These are phyloP conservation scores for Neolamprologus modestus DNA, from an alignment of 2,113 vertebrate species.

Conservation along the genomic window DNA sequence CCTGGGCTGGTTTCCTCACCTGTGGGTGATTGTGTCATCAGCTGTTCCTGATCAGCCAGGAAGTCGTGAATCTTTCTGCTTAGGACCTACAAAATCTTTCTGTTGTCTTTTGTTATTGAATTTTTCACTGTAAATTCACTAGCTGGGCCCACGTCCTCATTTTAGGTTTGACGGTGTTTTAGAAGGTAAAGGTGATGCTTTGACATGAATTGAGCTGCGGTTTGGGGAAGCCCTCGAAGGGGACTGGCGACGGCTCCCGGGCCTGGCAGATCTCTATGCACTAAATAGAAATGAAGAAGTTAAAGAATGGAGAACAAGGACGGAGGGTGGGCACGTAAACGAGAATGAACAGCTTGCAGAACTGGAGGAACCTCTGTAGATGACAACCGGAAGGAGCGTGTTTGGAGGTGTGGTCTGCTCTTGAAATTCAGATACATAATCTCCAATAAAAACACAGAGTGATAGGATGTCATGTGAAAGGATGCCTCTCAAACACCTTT, in stretches of 20 bases:
- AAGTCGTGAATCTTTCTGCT: neutral
- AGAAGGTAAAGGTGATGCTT: neutral
- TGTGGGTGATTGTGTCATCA: neutral
- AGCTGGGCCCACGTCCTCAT: neutral
- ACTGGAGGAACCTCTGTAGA: neutral
- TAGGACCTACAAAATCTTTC: neutral
- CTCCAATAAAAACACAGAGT: neutral
- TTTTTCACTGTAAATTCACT: neutral
- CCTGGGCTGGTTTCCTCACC: neutral
- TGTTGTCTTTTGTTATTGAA: neutral
- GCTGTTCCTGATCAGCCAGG: neutral
- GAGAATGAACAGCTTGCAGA: neutral
- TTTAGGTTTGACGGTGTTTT: neutral
- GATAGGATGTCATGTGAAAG: neutral
- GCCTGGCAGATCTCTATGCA: neutral
- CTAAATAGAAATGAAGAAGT: neutral
- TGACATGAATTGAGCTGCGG: neutral
- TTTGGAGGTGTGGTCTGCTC: neutral
- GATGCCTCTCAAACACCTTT: neutral
- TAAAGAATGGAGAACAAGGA: neutral
- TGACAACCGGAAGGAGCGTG: neutral
- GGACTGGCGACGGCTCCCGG: accelerated
- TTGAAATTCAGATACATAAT: neutral
- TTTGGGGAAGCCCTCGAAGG: neutral
- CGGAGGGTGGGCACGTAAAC: neutral